A percentile compares a stretch with the other conserved stretches of the same genome.
Conservation (phyloP, 2,888 invertebrate species). For the Scrobipalpa atriplicella region DNA sequence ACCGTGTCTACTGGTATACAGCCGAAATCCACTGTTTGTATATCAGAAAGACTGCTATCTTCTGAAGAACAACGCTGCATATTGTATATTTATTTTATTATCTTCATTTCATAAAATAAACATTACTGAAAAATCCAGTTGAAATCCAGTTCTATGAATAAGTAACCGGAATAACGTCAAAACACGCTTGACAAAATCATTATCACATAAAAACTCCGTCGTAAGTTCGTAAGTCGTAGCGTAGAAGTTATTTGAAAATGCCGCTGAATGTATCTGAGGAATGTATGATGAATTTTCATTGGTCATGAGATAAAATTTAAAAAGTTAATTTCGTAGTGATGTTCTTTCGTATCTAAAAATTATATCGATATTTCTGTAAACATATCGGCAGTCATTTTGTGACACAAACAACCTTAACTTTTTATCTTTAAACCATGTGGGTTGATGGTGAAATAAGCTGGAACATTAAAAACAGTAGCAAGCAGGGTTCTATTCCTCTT, state of each 20-base stretch:
- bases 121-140: not conserved
- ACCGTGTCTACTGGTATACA: slow-evolving; percentile 61
- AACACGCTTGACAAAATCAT: too few relatives aligned
- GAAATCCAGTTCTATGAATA: too few relatives aligned
- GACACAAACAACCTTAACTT: too few relatives aligned
- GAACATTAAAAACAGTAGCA: too few relatives aligned
- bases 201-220: not conserved
- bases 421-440: too few relatives aligned
- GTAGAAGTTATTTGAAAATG: not conserved
- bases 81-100: not conserved
- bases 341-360: not conserved
- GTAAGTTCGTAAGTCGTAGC: too few relatives aligned
- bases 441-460: too few relatives aligned
- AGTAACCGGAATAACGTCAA: too few relatives aligned
- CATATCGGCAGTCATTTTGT: not conserved
- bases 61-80: slow-evolving; percentile 40
- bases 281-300: not conserved
- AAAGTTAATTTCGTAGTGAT: slow-evolving; percentile 1
- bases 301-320: not conserved
- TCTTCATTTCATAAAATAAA: not conserved
- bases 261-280: too few relatives aligned
- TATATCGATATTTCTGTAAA: not conserved
- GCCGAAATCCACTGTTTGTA: slow-evolving; percentile 66
- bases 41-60: slow-evolving; percentile 51
- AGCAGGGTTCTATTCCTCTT: too few relatives aligned